Evolutionary conservation across 1,140 invertebrate genomes (phyloP).

Genomic region (Trigoniulus corallinus): DNA sequence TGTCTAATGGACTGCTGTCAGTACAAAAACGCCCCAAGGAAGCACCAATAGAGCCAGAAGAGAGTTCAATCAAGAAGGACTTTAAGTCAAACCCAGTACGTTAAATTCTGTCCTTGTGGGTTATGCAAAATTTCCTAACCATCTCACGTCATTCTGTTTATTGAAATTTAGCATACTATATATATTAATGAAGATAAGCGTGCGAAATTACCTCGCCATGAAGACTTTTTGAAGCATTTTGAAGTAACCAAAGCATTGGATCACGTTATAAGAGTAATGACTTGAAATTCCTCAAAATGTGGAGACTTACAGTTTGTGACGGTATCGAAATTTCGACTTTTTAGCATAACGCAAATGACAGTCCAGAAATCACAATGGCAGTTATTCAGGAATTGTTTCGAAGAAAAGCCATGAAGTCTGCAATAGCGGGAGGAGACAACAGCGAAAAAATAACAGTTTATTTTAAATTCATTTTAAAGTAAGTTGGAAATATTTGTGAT

Average conservation of each 20-base stretch:
- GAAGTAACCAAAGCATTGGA: constrained; percentile 47
- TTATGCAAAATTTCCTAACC: too few relatives aligned
- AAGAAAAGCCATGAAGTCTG: constrained; percentile 13
- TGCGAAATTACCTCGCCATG: constrained; percentile 22
- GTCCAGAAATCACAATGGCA: constrained; percentile 56
- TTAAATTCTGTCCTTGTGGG: too few relatives aligned
- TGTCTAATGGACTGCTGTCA: constrained; percentile 80
- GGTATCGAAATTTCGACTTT: too few relatives aligned
- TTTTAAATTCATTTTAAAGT: not conserved
- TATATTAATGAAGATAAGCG: not conserved
- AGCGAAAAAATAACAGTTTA: not conserved
- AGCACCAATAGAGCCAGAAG: constrained; percentile 10
- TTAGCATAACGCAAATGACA: constrained; percentile 28
- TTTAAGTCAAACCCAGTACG: not conserved
- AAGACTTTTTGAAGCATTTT: constrained; percentile 14
- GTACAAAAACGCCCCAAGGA: constrained; percentile 42
- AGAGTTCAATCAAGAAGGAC: not conserved
- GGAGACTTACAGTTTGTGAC: too few relatives aligned
- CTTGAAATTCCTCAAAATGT: too few relatives aligned
- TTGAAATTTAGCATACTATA: too few relatives aligned
- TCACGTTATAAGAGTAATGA: constrained; percentile 38
- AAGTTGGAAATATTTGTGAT: constrained; percentile 2
- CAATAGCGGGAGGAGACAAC: constrained; percentile 12
- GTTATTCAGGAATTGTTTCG: constrained; percentile 66
- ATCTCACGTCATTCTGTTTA: too few relatives aligned